Evolutionary conservation across 2,113 vertebrate genomes (phyloP), one percentile per base, ranked within the genome.

Genomic region (Macaca nemestrina): DNA sequence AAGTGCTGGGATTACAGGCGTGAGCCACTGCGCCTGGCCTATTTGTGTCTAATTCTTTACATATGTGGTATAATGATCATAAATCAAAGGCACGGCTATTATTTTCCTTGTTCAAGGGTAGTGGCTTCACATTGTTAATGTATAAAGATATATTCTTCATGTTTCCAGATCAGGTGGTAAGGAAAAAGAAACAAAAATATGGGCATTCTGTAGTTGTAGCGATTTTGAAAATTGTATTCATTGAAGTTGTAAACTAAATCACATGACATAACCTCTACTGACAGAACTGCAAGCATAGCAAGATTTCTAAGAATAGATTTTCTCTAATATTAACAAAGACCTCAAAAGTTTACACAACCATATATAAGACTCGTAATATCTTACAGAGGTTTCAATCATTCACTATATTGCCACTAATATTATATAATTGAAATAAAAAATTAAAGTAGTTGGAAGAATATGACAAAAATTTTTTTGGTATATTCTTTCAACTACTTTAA

Each of bases 371-470:
- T 57, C 83, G 3, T 22, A 90, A 92, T 30, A 67, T 13, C 11
- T 91, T 85, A 50, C 95, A 92, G 9, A 76, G 16, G 9, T 57
- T 76, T 84, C 81, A 78, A 43, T 14, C 43, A 75, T 87, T 82
- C 55, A 68, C 16, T 86, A 22, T 55, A 50, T 81, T 59, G 43
- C 16, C 64, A 55, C 88, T 75, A 67, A 78, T 57, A 89, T 4
- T 86, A 48, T 68, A 72, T 40, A 94, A 73, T 10, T 61, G 76
- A 95, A 90, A 80, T 30, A 2, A 64, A 86, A 96, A 78, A 32
- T 40, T 57, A 40, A 95, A 38, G 17, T 87, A 94, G 17, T 27
- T 87, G n/a, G 93, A 93, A 67, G 20, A 76, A n/a, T 38, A 83
- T 6, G 4, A 6, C 45, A 85, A 90, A 86, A 67, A 0, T 20